Evolutionary conservation across 1,140 invertebrate species (phyloP).

Genomic region (Lepidotrigona ventralis): DNA sequence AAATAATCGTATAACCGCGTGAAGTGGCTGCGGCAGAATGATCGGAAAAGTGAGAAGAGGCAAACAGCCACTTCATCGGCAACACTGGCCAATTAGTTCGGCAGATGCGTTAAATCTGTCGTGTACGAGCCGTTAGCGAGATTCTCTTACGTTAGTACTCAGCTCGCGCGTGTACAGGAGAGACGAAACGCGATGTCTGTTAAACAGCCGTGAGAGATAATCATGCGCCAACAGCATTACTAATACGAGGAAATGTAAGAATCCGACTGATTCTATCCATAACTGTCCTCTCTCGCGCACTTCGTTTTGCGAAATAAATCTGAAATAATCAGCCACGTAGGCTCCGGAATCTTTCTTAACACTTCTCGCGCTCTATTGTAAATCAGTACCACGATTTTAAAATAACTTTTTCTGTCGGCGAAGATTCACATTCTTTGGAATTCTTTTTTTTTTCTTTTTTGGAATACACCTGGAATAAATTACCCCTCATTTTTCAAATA

Average conservation of each 20-base stretch:
- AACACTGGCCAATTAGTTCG: conserved; percentile 72
- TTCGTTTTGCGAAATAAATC: not conserved
- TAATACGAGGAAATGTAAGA: conserved; percentile 45
- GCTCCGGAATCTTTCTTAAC: too few species aligned
- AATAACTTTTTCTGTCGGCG: not conserved
- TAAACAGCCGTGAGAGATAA: conserved; percentile 44
- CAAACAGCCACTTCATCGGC: conserved; percentile 66
- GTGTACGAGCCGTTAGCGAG: conserved; percentile 42
- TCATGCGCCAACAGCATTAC: conserved; percentile 52
- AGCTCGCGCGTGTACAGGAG: not conserved
- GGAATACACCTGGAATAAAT: not conserved
- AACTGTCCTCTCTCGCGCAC: not conserved
- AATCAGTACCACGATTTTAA: not conserved
- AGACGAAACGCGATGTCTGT: not conserved
- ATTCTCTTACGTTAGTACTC: conserved; percentile 31
- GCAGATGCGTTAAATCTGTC: conserved; percentile 75
- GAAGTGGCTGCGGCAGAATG: not conserved
- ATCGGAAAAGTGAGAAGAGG: conserved; percentile 14
- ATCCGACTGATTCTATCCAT: not conserved
- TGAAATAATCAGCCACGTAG: not conserved
- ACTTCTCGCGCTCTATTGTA: too few species aligned
- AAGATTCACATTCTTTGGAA: not conserved
- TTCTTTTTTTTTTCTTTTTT: not conserved
- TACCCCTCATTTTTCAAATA: not conserved
- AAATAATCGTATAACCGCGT: not conserved